phyloP scores from a whole-genome alignment of 2,113 vertebrate genomes.

The Leptobrachium leishanense region DNA sequence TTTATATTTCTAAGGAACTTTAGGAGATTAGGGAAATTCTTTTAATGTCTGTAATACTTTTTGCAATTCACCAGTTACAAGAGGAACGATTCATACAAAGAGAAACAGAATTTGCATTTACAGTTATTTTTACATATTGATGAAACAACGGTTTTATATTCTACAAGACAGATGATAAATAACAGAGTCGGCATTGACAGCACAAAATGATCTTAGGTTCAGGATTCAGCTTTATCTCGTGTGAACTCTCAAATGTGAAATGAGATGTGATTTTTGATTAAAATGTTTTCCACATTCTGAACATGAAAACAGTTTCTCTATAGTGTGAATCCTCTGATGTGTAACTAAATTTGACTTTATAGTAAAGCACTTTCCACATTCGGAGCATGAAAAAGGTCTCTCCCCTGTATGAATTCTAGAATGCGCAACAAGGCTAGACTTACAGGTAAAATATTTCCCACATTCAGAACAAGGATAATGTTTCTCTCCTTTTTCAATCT shows the following conservation, averaged over 20 bases:
- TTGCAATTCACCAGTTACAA: no score
- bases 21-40: no score
- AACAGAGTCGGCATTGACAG: no score
- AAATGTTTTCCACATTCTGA: background rate
- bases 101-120: no score
- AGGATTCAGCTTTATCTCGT: background rate
- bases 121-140: no score
- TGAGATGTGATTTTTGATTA: background rate
- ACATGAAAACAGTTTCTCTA: background rate
- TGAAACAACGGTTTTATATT: no score
- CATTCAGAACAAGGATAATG: slow-evolving; percentile 33
- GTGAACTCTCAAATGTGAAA: background rate
- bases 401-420: slow-evolving; percentile 35
- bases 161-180: no score
- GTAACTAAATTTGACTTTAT: slow-evolving; percentile 25
- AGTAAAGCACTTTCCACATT: slow-evolving; percentile 36
- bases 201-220: no score
- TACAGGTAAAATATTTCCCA: slow-evolving; percentile 36
- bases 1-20: no score
- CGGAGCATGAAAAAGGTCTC: slow-evolving; percentile 55
- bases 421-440: slow-evolving; percentile 44
- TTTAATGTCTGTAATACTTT: no score
- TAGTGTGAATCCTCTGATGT: slow-evolving; percentile 35
- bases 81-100: no score
- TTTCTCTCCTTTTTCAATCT: slow-evolving; percentile 51